Evolutionary conservation across 2,113 vertebrate species (phyloP), one percentile per base, ranked within the genome.

Genomic region (Blennius ocellaris): DNA sequence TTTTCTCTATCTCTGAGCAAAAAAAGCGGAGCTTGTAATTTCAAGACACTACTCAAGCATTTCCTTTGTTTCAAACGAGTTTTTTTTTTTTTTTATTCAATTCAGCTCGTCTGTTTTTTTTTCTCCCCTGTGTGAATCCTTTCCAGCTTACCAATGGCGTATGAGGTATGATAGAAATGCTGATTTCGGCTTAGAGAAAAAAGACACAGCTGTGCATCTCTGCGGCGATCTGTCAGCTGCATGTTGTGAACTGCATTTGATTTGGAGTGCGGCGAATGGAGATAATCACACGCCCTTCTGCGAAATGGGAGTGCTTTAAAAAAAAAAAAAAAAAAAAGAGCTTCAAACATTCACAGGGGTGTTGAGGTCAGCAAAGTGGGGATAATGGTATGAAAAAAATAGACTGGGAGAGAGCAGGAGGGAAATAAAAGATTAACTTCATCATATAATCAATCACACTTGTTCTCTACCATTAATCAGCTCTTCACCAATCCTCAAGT

Each of bases 391-490:
- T 83, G 58, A 74, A 62, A 76, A 65, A 56, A 21, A 14, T 60
- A 14, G 50, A n/a, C 2, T n/a, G 51, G 9, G 11, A 40, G 65
- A 21, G 60, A 48, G 63, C 30, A 41, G 75, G 69, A 65, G 60
- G 73, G 79, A 69, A 82, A 83, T 81, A 75, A 83, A 82, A 78
- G 50, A 87, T 85, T 76, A 85, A 75, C 78, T 80, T 63, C 58
- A 64, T 66, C 36, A 14, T 62, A 73, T 71, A 82, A 84, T 89
- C 81, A 87, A 83, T 84, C 78, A 75, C 79, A 80, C 78, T 81
- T 69, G 78, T 73, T 82, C 69, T 62, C 71, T 54, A 61, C 60
- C 75, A 82, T 89, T 85, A 86, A 83, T 86, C 79, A 83, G 81
- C 64, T 83, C 73, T 54, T 69, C 69, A 76, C 43, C 40, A 9